These are phyloP conservation scores for Lepilemur ruficaudatus DNA, from an alignment of 2,797 vertebrate genomes.

Conservation along the genomic window DNA sequence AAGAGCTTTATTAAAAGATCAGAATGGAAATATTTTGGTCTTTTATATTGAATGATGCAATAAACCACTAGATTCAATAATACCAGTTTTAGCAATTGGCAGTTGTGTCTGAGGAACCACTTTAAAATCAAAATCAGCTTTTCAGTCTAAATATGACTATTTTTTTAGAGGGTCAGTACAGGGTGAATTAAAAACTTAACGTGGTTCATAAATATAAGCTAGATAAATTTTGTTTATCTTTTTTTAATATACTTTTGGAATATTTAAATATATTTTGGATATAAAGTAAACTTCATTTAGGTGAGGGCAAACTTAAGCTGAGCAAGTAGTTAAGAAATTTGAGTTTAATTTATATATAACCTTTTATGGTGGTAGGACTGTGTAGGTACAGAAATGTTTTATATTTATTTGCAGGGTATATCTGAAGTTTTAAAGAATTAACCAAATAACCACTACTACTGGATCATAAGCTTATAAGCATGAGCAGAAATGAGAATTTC, in stretches of 20 bases:
- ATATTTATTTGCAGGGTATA: constrained; percentile 14
- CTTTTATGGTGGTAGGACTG: not conserved
- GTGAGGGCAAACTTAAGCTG: constrained; percentile 18
- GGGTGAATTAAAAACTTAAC: constrained; percentile 49
- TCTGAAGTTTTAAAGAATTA: not conserved
- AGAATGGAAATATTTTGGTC: not conserved
- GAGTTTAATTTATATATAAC: not conserved
- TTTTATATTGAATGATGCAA: not conserved
- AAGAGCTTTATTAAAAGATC: not conserved
- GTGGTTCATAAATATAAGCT: constrained; percentile 14
- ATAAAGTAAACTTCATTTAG: constrained; percentile 52
- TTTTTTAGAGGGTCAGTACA: constrained; percentile 8
- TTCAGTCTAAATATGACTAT: not conserved
- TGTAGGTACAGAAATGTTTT: not conserved
- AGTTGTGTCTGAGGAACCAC: not conserved
- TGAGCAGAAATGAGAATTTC: not conserved
- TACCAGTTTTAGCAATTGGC: constrained; percentile 16
- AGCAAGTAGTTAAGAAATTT: constrained; percentile 14
- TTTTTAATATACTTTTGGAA: constrained; percentile 57
- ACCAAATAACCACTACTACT: not conserved
- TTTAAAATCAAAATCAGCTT: not conserved
- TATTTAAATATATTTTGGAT: constrained; percentile 71
- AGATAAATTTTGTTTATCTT: constrained; percentile 65
- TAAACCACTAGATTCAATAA: constrained; percentile 28
- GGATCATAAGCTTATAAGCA: not conserved